A percentile compares a stretch with the other conserved stretches of the same genome.
These are phyloP conservation scores for Euschistus heros DNA, from an alignment of 1,140 invertebrate species.

Conservation along the genomic window DNA sequence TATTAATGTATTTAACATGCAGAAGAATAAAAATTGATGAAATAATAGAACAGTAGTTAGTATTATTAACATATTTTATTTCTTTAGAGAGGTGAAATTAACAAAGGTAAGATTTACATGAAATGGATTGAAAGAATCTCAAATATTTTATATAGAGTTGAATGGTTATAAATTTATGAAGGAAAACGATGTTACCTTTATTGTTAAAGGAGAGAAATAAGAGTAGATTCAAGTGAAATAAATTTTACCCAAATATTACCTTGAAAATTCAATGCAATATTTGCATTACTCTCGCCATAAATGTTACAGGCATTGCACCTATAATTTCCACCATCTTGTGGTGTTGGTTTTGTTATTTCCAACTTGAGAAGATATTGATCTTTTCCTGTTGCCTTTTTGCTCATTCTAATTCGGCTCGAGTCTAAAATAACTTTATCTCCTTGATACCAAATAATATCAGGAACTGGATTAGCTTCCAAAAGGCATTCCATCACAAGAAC, in stretches of 20 bases:
- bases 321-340: conserved; percentile 94
- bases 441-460: conserved; percentile 92
- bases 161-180: background rate
- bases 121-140: too few relatives aligned
- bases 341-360: conserved; percentile 86
- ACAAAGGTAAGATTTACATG: too few relatives aligned
- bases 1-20: too few relatives aligned
- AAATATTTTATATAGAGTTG: too few relatives aligned
- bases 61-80: too few relatives aligned
- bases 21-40: too few relatives aligned
- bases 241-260: conserved; percentile 47
- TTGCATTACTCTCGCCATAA: conserved; percentile 97
- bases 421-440: conserved; percentile 71
- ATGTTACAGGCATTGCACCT: conserved; percentile 97
- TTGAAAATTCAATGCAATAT: conserved; percentile 99
- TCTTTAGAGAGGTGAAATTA: too few relatives aligned
- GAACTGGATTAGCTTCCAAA: conserved; percentile 85
- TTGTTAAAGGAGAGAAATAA: conserved; percentile 1
- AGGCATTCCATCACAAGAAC: conserved; percentile 90
- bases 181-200: conserved; percentile 11
- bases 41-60: too few relatives aligned
- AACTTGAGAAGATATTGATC: conserved; percentile 83
- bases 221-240: background rate
- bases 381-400: conserved; percentile 69
- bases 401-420: conserved; percentile 74